These are phyloP conservation scores for Sebastiscus tertius DNA, from an alignment of 2,797 vertebrate genomes.

Conservation along the genomic window DNA sequence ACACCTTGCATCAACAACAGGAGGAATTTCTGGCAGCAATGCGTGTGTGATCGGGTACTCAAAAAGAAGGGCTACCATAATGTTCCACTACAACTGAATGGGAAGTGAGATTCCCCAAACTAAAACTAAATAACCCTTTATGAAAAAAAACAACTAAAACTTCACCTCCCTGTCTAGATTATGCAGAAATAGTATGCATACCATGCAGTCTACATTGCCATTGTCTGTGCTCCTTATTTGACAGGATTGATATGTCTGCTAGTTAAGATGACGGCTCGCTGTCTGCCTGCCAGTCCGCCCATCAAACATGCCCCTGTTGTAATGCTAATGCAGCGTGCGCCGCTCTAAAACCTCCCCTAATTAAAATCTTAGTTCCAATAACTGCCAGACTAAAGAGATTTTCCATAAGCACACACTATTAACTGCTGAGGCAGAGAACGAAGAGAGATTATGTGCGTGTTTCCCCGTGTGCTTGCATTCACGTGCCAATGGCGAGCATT, in stretches of 20 bases:
- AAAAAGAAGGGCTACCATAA: not conserved
- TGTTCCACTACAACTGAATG: not conserved
- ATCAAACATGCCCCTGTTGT: conserved; percentile 55
- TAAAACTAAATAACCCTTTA: not conserved
- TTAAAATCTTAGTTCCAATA: conserved; percentile 74
- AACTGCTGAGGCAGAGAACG: conserved; percentile 41
- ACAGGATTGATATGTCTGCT: conserved; percentile 7
- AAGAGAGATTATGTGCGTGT: conserved; percentile 14
- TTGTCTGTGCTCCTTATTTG: not conserved
- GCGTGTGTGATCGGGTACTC: not conserved
- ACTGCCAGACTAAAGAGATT: conserved; percentile 69
- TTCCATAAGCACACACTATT: conserved; percentile 57
- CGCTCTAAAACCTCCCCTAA: conserved; percentile 63
- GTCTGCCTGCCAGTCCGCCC: conserved; percentile 39
- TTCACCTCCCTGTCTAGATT: not conserved
- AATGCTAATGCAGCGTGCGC: conserved; percentile 56
- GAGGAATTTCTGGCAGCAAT: conserved; percentile 15
- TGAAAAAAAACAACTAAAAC: not conserved
- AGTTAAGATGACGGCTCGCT: conserved; percentile 12
- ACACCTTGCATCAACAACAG: not conserved
- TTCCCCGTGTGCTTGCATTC: not conserved
- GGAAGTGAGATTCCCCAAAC: not conserved
- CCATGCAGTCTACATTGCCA: not conserved
- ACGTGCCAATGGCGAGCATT: not conserved
- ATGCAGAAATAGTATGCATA: not conserved